Conservation (phyloP, 2,888 invertebrate genomes). For the Dioctria rufipes region DNA sequence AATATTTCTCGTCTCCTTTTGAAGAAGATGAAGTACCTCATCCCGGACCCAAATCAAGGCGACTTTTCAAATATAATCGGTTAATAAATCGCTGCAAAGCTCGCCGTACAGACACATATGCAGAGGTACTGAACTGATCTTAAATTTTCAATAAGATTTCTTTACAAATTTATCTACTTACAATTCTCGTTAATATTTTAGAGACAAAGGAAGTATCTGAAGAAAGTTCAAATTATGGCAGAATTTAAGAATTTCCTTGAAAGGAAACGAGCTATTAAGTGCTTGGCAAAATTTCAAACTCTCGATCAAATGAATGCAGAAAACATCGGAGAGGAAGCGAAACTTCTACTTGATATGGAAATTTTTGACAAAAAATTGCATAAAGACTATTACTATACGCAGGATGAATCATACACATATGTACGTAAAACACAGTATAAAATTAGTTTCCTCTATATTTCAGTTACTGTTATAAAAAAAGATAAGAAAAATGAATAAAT, state of each 20-base stretch:
- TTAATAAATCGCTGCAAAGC: neutral
- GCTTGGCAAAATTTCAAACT: constrained; percentile 38
- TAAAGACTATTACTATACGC: constrained; percentile 40
- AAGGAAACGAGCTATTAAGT: constrained; percentile 33
- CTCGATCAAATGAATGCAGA: constrained; percentile 19
- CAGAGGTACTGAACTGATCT: no score
- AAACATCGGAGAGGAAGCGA: constrained; percentile 19
- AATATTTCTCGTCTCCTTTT: constrained; percentile 53
- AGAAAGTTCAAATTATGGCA: constrained; percentile 32
- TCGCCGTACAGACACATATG: no score
- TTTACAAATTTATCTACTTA: no score
- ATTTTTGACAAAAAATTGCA: constrained; percentile 55
- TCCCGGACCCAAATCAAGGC: constrained; percentile 47
- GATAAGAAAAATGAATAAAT: no score
- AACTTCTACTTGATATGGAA: constrained; percentile 44
- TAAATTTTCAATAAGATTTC: no score
- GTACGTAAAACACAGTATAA: no score
- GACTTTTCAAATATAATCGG: constrained; percentile 14
- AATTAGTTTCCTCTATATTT: no score
- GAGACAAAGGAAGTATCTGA: constrained; percentile 7
- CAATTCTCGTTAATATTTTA: neutral
- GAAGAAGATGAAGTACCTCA: constrained; percentile 28
- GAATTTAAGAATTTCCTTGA: constrained; percentile 49
- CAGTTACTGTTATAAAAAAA: no score
- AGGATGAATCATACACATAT: constrained; percentile 30